Evolutionary conservation across 2,888 invertebrate species (phyloP), one percentile per base, ranked within the genome.

Genomic region (Marasmarcha lunaedactyla): DNA sequence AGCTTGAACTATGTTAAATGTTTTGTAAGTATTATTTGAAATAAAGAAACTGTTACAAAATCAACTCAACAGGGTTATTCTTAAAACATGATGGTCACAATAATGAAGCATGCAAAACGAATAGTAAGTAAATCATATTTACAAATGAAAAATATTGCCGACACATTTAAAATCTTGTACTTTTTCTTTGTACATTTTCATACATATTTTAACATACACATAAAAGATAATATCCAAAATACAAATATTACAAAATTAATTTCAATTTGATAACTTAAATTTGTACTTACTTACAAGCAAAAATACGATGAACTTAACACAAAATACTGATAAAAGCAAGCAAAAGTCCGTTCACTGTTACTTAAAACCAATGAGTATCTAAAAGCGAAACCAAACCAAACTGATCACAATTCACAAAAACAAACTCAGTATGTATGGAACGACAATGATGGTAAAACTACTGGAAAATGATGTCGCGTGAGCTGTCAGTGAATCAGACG

Each of bases 361-460:
- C 30, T 20, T 5, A 20, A 20, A 20, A 20, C 20, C 20, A 20
- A 30, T 30, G 10, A 30, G 30, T 42, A 37, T 40, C 44, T 35
- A 30, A 40, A 20, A 39, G 27, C 33, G 41, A 39, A 35, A 42
- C 40, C 7, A 34, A 34, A 36, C 36, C n/a, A 41, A 49, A 49
- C 46, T 42, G 47, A 49, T 55, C 55, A 57, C 51, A 60, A 44
- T 61, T 73, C 66, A 74, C 68, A 74, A 61, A 71, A 71, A 57
- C 48, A 69, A 71, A 70, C 59, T 62, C 51, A 72, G 55, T 50
- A 70, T 56, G 46, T 59, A 58, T 48, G 61, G 54, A n/a, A n/a
- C n/a, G 46, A 63, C 55, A 54, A 70, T 56, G 50, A 65, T 54
- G 57, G 69, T 56, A 54, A 59, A 63, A 57, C 58, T 60, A 43